These are phyloP conservation scores for Labia minor DNA, from an alignment of 2,888 invertebrate species.

Conservation along the genomic window DNA sequence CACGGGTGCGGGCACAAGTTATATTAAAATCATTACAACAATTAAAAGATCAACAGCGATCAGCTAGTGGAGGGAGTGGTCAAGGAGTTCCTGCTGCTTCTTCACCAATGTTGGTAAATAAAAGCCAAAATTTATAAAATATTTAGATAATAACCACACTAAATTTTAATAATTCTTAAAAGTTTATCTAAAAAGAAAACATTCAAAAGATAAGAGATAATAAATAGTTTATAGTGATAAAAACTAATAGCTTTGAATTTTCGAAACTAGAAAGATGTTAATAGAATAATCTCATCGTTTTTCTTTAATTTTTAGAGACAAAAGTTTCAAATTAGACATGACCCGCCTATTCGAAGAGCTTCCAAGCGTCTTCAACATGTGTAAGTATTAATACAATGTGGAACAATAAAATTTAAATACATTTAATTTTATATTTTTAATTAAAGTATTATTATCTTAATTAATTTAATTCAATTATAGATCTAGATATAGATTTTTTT, in stretches of 20 bases:
- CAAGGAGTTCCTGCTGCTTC: conserved; percentile 40
- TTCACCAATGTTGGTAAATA: conserved; percentile 49
- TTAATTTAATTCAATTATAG: conserved; percentile 14
- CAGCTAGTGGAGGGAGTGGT: conserved; percentile 63
- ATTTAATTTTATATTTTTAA: conserved; percentile 17
- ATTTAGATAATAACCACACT: not conserved
- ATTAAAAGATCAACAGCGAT: conserved; percentile 68
- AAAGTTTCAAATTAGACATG: conserved; percentile 59
- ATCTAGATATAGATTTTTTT: too few species aligned
- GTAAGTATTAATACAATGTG: conserved; percentile 41
- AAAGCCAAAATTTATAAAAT: not conserved
- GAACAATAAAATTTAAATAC: too few species aligned
- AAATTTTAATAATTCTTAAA: not conserved
- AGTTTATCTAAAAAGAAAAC: not conserved
- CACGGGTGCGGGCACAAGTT: conserved; percentile 62
- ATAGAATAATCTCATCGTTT: too few species aligned
- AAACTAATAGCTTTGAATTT: too few species aligned
- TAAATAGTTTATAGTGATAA: too few species aligned
- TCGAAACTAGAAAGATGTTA: too few species aligned
- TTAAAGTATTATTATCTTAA: not conserved
- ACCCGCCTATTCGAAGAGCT: conserved; percentile 62
- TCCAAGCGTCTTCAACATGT: conserved; percentile 74
- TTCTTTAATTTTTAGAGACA: conserved; percentile 43
- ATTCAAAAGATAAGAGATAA: not conserved
- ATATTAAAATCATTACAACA: conserved; percentile 63